phyloP scores from a whole-genome alignment of 1,140 invertebrate genomes.

The Oryctes rhinoceros region DNA sequence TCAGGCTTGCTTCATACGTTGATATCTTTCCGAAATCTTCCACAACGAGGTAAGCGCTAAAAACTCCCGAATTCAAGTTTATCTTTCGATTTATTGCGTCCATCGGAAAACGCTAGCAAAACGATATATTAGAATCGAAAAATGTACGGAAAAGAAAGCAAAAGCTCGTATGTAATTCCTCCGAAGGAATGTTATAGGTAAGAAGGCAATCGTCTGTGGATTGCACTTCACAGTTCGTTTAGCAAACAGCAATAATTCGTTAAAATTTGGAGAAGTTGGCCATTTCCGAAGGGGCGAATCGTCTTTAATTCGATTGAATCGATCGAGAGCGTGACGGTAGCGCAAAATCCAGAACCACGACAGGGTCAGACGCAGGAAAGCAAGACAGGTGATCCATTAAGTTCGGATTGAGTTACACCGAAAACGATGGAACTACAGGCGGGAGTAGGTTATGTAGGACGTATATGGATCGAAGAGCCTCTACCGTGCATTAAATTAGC shows the following conservation, averaged over 20 bases:
- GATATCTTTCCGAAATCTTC: too few species aligned
- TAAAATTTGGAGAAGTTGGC: neutral
- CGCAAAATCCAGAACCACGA: neutral
- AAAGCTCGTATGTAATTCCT: too few species aligned
- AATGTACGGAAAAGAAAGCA: too few species aligned
- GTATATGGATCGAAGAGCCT: conserved; percentile 18
- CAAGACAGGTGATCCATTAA: conserved; percentile 33
- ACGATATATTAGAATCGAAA: too few species aligned
- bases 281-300: neutral
- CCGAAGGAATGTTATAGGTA: too few species aligned
- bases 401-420: conserved; percentile 25
- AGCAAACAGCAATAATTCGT: neutral
- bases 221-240: neutral
- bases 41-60: too few species aligned
- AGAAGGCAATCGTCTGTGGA: too few species aligned
- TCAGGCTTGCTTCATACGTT: too few species aligned
- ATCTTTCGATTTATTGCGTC: too few species aligned
- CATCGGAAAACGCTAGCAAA: too few species aligned
- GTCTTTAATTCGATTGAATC: conserved; percentile 29
- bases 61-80: too few species aligned
- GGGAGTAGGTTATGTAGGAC: neutral
- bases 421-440: conserved; percentile 27
- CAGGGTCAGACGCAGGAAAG: neutral
- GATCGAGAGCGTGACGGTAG: neutral
- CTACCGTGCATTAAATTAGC: neutral